Evolutionary conservation across 1,140 invertebrate species (phyloP), one percentile per base, ranked within the genome.

Genomic region (Drosophila triauraria): DNA sequence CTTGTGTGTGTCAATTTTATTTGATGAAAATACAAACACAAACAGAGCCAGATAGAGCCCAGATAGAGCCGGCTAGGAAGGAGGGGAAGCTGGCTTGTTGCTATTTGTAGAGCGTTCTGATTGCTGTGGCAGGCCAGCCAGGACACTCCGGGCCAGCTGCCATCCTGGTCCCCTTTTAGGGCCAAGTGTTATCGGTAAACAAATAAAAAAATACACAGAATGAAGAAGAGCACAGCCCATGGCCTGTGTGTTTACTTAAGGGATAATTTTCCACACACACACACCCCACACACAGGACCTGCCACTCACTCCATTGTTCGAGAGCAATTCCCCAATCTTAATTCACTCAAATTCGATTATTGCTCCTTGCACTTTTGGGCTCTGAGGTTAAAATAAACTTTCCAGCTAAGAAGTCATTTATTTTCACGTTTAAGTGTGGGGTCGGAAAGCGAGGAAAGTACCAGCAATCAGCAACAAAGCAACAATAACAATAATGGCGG

Each of bases 261-360:
- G 87, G 75, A 82, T 91, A 90, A 91, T 91, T 84, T 90, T 80
- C 75, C 81, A 84, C 68, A 65, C 82, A 75, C 43, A 70, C 53
- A n/a, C n/a, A n/a, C 44, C 40, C 48, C 50, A 58, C 56, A 40
- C 38, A 64, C 64, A 60, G 27, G 43, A 61, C 44, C 47, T 62
- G 43, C 50, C 63, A 85, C 65, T 85, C 67, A 58, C 47, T 82
- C 74, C 83, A 85, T 85, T 88, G 85, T 88, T 90, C 70, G 63
- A 79, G 72, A 84, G 82, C 85, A 84, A 88, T 88, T 88, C 79
- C 81, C 81, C 90, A 91, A 91, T 91, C 90, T 91, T 91, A 91
- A 91, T 91, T 91, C 85, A 91, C 88, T 91, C 82, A 88, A 86
- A 91, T 91, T 91, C 88, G 88, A 91, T 91, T 91, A 91, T 91